A percentile compares a stretch with the other conserved stretches of the same genome.
These are phyloP conservation scores for Rhinolophus sinicus DNA, from an alignment of 2,113 vertebrate genomes.

Conservation along the genomic window DNA sequence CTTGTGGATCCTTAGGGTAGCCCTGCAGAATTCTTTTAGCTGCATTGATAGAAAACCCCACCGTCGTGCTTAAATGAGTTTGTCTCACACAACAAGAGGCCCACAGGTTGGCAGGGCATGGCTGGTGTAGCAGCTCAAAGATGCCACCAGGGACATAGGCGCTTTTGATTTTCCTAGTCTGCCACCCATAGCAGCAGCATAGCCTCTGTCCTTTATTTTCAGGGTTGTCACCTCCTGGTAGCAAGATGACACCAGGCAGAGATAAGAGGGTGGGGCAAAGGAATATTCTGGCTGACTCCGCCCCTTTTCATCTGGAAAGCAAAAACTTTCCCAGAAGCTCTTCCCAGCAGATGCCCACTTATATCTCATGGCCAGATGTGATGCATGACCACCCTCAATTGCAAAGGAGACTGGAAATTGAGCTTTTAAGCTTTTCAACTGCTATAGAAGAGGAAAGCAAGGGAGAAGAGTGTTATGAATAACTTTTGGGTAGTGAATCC, in stretches of 20 bases:
- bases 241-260: background rate
- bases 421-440: background rate
- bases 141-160: background rate
- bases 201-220: conserved; percentile 18
- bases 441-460: background rate
- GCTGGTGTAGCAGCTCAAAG: background rate
- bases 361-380: background rate
- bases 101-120: background rate
- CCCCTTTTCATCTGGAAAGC: background rate
- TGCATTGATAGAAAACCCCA: background rate
- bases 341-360: background rate
- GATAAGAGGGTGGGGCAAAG: background rate
- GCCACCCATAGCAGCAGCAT: no score
- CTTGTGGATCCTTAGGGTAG: background rate
- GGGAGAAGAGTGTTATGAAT: background rate
- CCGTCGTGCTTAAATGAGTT: background rate
- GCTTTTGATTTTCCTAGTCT: background rate
- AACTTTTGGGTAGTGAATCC: background rate
- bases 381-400: background rate
- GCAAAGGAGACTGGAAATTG: background rate
- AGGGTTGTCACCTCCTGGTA: conserved; percentile 13
- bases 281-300: background rate
- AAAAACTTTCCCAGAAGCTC: background rate
- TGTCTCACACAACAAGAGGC: background rate
- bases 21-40: background rate